Evolutionary conservation across 2,888 invertebrate genomes (phyloP).

Genomic region (Acholoe squamosa): DNA sequence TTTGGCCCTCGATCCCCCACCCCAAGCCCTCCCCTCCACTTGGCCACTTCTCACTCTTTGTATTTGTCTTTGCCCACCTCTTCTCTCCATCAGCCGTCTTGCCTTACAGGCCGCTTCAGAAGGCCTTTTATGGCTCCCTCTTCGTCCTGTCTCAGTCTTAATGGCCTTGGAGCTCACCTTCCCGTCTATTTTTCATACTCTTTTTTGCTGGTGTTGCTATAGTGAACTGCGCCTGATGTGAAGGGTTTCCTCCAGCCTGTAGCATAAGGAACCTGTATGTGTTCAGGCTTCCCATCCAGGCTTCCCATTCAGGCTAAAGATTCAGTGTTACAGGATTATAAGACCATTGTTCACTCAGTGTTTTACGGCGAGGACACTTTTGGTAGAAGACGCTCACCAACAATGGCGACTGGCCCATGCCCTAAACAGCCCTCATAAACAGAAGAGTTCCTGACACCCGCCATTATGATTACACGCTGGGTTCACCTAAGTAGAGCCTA

Average conservation of each 20-base stretch:
- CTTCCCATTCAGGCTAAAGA: too few species aligned
- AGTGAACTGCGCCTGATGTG: too few species aligned
- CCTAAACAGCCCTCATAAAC: background rate
- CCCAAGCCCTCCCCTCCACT: background rate
- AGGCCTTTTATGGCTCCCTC: too few species aligned
- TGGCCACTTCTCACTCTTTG: constrained; percentile 21
- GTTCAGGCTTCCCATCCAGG: too few species aligned
- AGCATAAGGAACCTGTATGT: too few species aligned
- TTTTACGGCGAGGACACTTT: background rate
- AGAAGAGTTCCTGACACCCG: background rate
- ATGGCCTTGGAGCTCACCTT: too few species aligned
- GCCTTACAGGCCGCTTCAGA: background rate
- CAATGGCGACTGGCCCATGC: background rate
- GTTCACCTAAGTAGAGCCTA: background rate
- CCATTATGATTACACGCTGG: background rate
- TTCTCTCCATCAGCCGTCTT: background rate
- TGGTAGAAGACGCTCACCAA: background rate
- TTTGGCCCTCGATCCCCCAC: background rate
- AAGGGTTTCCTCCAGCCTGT: too few species aligned
- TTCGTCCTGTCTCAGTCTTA: too few species aligned
- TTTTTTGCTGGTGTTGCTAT: too few species aligned
- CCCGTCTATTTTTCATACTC: too few species aligned
- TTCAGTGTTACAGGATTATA: background rate
- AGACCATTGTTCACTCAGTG: background rate
- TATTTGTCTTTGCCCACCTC: constrained; percentile 22